phyloP scores from a whole-genome alignment of 2,113 vertebrate genomes.

The Polyodon spathula region DNA sequence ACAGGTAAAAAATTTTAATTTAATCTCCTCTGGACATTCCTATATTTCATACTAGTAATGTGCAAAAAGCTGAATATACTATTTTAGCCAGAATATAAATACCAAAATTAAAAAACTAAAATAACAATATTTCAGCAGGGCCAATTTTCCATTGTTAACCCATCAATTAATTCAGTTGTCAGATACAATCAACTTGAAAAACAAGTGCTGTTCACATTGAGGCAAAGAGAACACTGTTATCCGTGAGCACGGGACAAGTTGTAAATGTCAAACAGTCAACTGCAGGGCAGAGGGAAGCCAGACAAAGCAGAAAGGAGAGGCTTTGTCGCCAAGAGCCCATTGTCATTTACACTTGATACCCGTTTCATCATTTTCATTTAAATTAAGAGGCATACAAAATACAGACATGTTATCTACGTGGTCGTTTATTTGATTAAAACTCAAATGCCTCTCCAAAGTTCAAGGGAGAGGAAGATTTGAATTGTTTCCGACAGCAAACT shows the following conservation, averaged over 20 bases:
- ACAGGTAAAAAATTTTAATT: too few relatives aligned
- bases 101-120: too few relatives aligned
- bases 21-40: too few relatives aligned
- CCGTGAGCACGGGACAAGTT: conserved; percentile 30
- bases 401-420: conserved; percentile 7
- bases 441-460: conserved; percentile 4
- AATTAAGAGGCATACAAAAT: conserved; percentile 16
- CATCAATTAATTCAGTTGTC: background rate
- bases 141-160: too few relatives aligned
- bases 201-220: background rate
- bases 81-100: too few relatives aligned
- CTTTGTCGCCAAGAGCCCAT: conserved; percentile 22
- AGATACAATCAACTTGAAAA: background rate
- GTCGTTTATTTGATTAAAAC: conserved; percentile 5
- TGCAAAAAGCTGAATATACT: too few relatives aligned
- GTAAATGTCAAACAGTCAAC: conserved; percentile 40
- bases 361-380: conserved; percentile 33
- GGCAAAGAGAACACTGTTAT: background rate
- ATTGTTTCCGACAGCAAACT: background rate
- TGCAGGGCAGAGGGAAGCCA: too few relatives aligned
- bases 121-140: too few relatives aligned
- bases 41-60: too few relatives aligned
- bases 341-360: conserved; percentile 16
- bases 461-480: background rate
- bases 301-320: conserved; percentile 20